Base-by-base conservation (phyloP, 2,797 vertebrate genomes). In the Chiroxiphia lanceolata region DNA sequence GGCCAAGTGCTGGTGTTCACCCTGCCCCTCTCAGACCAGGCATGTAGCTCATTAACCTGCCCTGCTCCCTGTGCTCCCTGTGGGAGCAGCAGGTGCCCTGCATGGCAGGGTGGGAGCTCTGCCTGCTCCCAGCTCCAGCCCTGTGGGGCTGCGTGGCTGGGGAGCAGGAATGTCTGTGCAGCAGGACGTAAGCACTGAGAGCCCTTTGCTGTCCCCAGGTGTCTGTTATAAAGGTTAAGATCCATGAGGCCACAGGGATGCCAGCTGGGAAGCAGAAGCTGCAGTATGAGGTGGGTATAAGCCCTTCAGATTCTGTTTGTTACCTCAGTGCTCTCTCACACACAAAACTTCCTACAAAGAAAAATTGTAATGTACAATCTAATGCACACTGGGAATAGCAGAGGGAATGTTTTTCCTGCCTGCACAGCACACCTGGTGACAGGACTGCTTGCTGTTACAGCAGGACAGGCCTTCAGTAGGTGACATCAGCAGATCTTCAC, bases 151-250 rank as follows among this genome's bases (percentile, higher is more conserved):
- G 40, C 2, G 6, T 34, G 64, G 19, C 60, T 14, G 23, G 71
- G 61, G 65, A 70, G 50, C 44, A 15, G 44, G 7, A 23, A 38
- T 45, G 53, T 11, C n/a, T 22, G 2, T 12, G 1, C 6, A 4
- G 40, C 15, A 10, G 54, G 38, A 45, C 15, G 25, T 10, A 48
- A 40, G 15, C 26, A 25, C 82, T 81, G 61, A 82, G 34, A 86
- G 33, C 85, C 63, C 48, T 70, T 79, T 86, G 56, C 3, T 97
- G 26, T 97, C 69, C 57, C 18, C 87, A 99, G 99, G 99, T 99
- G 74, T 99, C 99, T 78, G 99, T 99, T 79, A 99, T 99, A 96
- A 99, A 99, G 98, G 99, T 99, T 93, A 99, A 99, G 98, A 99
- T 99, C 96, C 99, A 99, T 0, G 99, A 99, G 97, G 99, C 99